phyloP scores from a whole-genome alignment of 1,140 invertebrate genomes.

The Lepidurus apus region DNA sequence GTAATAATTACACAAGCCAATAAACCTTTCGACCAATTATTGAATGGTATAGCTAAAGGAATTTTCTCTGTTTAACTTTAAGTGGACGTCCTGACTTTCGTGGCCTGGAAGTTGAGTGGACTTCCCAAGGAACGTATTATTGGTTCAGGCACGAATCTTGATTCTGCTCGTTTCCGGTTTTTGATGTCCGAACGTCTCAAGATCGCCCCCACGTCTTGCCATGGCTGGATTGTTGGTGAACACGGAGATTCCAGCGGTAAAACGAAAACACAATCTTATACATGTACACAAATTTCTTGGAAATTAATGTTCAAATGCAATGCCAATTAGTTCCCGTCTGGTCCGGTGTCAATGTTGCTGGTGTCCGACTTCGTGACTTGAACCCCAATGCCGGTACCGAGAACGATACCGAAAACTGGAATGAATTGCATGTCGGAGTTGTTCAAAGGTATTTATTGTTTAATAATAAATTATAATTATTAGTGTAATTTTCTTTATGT shows the following conservation, averaged over 20 bases:
- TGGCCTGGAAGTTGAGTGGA: conserved; percentile 87
- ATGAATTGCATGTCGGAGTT: conserved; percentile 68
- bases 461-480: conserved; percentile 23
- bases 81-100: conserved; percentile 83
- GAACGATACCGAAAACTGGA: conserved; percentile 71
- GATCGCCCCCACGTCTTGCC: conserved; percentile 72
- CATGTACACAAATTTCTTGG: neutral
- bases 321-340: conserved; percentile 71
- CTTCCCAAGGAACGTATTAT: conserved; percentile 78
- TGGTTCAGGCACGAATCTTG: conserved; percentile 84
- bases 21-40: conserved; percentile 8
- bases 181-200: conserved; percentile 72
- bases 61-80: conserved; percentile 38
- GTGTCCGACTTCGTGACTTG: conserved; percentile 70
- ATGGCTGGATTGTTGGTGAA: conserved; percentile 85
- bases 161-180: conserved; percentile 84
- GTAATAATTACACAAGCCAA: conserved; percentile 41
- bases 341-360: conserved; percentile 87
- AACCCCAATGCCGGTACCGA: conserved; percentile 65
- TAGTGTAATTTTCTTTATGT: neutral
- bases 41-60: neutral
- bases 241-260: conserved; percentile 72
- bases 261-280: neutral
- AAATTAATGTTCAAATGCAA: neutral
- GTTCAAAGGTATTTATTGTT: conserved; percentile 53